A percentile compares a stretch with the other conserved stretches of the same genome.
These are phyloP conservation scores for Mastomys natalensis DNA, from an alignment of 2,113 vertebrate genomes.

Conservation along the genomic window DNA sequence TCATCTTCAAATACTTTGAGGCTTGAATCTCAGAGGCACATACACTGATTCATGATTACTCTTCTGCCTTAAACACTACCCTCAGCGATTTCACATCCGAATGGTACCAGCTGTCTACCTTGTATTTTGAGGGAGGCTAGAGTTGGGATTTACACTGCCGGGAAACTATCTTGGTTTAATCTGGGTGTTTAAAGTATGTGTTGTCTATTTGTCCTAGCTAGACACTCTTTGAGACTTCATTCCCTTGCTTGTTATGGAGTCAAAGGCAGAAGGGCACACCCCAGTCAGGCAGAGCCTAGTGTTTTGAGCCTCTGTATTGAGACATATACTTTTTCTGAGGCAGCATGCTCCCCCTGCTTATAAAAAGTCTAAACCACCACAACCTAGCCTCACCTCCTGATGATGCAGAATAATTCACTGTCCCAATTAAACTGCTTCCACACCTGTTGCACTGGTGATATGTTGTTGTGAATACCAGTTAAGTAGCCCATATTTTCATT, in stretches of 20 bases:
- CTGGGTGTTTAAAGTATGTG: not conserved
- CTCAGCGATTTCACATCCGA: not conserved
- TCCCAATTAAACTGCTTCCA: slow-evolving; percentile 55
- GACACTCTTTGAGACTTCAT: not conserved
- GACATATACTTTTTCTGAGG: not conserved
- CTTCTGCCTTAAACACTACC: not conserved
- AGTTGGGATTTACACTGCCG: not conserved
- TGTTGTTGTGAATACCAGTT: slow-evolving; percentile 19
- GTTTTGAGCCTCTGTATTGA: slow-evolving; percentile 22
- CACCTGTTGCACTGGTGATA: slow-evolving; percentile 22
- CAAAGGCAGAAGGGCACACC: slow-evolving; percentile 20
- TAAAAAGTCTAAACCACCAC: slow-evolving; percentile 42
- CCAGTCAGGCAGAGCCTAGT: slow-evolving; percentile 44
- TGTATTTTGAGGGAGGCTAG: not conserved
- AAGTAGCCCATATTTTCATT: slow-evolving; percentile 49
- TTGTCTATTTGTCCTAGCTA: not conserved
- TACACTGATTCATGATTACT: not conserved
- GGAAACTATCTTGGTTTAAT: slow-evolving; percentile 9
- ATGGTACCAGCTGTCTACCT: not conserved
- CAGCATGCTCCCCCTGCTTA: not conserved
- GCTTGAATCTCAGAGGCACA: not conserved
- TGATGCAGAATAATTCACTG: slow-evolving; percentile 55
- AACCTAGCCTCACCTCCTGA: slow-evolving; percentile 9
- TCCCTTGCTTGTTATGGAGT: not conserved
- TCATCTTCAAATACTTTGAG: not conserved